Base-by-base conservation (phyloP, 2,113 vertebrate genomes). In the Apodemus sylvaticus region DNA sequence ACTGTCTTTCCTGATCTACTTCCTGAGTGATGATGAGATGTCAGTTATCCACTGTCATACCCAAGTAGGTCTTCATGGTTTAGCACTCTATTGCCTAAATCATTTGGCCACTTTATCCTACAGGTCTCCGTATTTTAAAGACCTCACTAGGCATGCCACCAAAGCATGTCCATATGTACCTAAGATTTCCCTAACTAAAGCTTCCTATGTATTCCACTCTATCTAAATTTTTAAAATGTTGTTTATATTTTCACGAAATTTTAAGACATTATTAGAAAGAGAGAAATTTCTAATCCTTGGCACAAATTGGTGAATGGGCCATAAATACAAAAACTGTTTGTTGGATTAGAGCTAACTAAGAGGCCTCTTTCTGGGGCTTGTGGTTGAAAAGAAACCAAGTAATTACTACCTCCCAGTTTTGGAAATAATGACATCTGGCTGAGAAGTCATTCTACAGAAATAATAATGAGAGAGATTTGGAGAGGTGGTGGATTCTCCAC, bases 141-240 rank as follows among this genome's bases (percentile, higher is more conserved):
- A 64, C 82, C 42, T 74, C 34, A 24, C 62, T 62, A 51, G 51
- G 77, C 70, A 19, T 78, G 42, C 6, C 24, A 20, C 12, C 19
- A 45, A 39, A 20, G 34, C 26, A 7, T 79, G 91, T 89, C 39
- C 22, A 91, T 77, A 34, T 31, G 31, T 36, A 73, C 24, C n/a
- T 29, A 17, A 71, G 34, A 70, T 53, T 86, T 7, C 24, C 39
- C 68, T 58, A 64, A n/a, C 29, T 51, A 85, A 42, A 31, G 36
- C 82, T 91, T 91, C 17, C 68, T 24, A 24, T 77, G 4, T 26
- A 16, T 68, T 86, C 8, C 13, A 70, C 70, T 58, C 89, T 66
- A 79, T 24, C 91, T 95, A 91, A 7, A 34, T 85, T 91, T 86
- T 51, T 29, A 76, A 92, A 58, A 36, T 34, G 53, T 22, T 93